phyloP scores from a whole-genome alignment of 2,797 vertebrate genomes.

The Glyptemys insculpta region DNA sequence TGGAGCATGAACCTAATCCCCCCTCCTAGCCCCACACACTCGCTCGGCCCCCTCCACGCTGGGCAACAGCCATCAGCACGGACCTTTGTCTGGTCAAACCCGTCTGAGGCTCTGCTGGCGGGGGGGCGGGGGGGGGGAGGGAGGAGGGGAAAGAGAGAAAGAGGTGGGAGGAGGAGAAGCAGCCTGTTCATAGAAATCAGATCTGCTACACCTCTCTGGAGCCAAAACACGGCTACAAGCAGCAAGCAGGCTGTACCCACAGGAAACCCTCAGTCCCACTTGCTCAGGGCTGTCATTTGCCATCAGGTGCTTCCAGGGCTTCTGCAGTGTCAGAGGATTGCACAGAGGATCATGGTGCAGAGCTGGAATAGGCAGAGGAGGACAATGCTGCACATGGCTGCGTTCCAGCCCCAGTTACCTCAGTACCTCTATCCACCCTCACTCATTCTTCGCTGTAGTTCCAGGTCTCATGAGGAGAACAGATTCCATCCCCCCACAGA shows the following conservation, averaged over 20 bases:
- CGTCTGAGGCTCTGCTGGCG: not conserved
- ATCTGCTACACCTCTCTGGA: no score
- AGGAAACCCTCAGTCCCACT: not conserved
- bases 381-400: not conserved
- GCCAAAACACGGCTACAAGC: not conserved
- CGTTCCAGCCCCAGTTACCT: not conserved
- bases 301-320: not conserved
- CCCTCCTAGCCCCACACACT: fast-evolving
- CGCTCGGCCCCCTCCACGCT: fast-evolving
- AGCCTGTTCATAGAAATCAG: not conserved
- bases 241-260: not conserved
- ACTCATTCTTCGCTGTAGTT: not conserved
- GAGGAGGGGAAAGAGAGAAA: no score
- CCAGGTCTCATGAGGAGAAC: not conserved
- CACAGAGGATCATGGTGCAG: not conserved
- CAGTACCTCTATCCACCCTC: not conserved
- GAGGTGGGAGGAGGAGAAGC: not conserved
- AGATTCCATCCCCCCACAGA: not conserved
- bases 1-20: not conserved
- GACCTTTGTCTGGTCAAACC: not conserved
- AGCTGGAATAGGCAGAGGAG: not conserved
- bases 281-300: not conserved
- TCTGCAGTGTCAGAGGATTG: not conserved
- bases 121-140: no score
- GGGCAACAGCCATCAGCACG: no score